Conservation (phyloP, 2,797 vertebrate species). For the Myioborus melanocephalus region DNA sequence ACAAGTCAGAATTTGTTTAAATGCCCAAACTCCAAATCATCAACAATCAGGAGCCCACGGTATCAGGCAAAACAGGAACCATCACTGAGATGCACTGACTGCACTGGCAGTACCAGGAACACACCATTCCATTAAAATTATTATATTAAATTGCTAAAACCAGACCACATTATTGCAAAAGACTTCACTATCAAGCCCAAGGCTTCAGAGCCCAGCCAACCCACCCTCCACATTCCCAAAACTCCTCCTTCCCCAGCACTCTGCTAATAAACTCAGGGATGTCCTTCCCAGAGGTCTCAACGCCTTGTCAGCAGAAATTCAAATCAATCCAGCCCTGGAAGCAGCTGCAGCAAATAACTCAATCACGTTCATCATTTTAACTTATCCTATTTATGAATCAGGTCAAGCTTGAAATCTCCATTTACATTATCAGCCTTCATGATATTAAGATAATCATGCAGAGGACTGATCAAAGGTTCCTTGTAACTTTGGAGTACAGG, state of each 20-base stretch:
- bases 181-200: neutral
- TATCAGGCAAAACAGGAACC: neutral
- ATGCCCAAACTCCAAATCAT: neutral
- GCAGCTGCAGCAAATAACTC: neutral
- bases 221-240: neutral
- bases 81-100: neutral
- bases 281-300: conserved; percentile 7
- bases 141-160: neutral
- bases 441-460: conserved; percentile 28
- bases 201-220: neutral
- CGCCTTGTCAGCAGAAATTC: conserved; percentile 22
- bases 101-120: neutral
- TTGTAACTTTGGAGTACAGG: neutral
- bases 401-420: conserved; percentile 51
- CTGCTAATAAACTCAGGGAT: neutral
- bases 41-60: neutral
- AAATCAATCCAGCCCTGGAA: conserved; percentile 11
- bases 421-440: conserved; percentile 22
- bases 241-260: neutral
- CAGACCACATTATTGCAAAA: neutral
- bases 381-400: conserved; percentile 21
- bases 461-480: conserved; percentile 29
- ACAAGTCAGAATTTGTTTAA: neutral
- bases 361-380: conserved; percentile 26
- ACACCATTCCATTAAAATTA: neutral